These are phyloP conservation scores for Chrysolina haemoptera DNA, from an alignment of 2,888 invertebrate species.

Conservation along the genomic window DNA sequence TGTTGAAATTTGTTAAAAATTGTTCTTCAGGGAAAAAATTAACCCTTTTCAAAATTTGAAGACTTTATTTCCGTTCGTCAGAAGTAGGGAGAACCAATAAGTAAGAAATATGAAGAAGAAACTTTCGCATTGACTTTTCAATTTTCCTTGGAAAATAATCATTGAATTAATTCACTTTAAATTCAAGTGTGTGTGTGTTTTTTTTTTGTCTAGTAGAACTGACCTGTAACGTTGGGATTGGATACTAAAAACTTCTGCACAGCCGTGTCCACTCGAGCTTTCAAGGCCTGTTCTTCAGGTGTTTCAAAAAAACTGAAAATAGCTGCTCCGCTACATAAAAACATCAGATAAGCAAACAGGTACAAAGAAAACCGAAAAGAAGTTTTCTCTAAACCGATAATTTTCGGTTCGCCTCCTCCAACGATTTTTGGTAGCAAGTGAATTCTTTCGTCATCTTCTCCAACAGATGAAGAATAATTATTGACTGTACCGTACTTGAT, in stretches of 20 bases:
- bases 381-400: constrained; percentile 69
- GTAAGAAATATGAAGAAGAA: too few relatives aligned
- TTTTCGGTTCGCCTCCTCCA: constrained; percentile 42
- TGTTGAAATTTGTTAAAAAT: too few relatives aligned
- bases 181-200: neutral
- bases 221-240: constrained; percentile 78
- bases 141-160: too few relatives aligned
- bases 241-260: constrained; percentile 74
- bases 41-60: too few relatives aligned
- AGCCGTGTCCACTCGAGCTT: constrained; percentile 71
- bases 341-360: constrained; percentile 75
- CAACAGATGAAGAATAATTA: neutral
- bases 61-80: too few relatives aligned
- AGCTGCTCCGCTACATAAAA: constrained; percentile 77
- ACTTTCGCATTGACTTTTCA: too few relatives aligned
- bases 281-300: constrained; percentile 69
- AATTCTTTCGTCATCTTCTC: constrained; percentile 32
- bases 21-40: too few relatives aligned
- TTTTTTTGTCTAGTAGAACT: constrained; percentile 11
- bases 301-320: constrained; percentile 80
- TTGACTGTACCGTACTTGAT: constrained; percentile 17
- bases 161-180: too few relatives aligned
- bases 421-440: constrained; percentile 27
- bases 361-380: constrained; percentile 73
- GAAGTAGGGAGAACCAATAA: too few relatives aligned